A percentile compares a stretch with the other conserved stretches of the same genome.
Evolutionary conservation across 2,888 invertebrate species (phyloP).

Genomic region (Lasioglossum malachurum): DNA sequence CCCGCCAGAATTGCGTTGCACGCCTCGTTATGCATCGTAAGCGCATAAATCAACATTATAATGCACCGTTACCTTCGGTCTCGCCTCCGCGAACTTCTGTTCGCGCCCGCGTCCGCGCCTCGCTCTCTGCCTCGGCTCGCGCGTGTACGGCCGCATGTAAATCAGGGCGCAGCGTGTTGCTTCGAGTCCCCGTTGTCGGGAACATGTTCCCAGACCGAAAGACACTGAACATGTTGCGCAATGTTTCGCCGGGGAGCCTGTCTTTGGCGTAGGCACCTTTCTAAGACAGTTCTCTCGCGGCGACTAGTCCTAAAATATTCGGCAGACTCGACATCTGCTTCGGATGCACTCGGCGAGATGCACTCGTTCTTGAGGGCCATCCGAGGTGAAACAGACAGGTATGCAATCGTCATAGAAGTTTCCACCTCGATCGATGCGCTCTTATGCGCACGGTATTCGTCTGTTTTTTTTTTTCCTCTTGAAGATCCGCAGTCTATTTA

Average conservation of each 20-base stretch:
- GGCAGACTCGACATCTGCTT: background rate
- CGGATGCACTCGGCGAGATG: background rate
- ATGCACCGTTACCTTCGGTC: conserved; percentile 55
- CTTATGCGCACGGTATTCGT: too few species aligned
- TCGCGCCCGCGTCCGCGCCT: conserved; percentile 8
- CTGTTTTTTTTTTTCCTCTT: too few species aligned
- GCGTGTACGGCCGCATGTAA: conserved; percentile 25
- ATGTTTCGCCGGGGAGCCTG: background rate
- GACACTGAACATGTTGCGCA: conserved; percentile 2
- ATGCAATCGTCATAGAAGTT: too few species aligned
- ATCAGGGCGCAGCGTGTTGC: conserved; percentile 15
- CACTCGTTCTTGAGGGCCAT: background rate
- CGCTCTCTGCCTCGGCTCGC: background rate
- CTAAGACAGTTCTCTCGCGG: background rate
- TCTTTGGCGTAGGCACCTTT: background rate
- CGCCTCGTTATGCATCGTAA: conserved; percentile 64
- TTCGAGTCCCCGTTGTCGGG: background rate
- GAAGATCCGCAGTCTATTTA: too few species aligned
- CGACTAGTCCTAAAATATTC: background rate
- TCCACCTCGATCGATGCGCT: too few species aligned
- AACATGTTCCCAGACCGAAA: background rate
- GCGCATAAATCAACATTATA: conserved; percentile 64
- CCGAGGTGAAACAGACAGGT: too few species aligned
- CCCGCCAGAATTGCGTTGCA: conserved; percentile 46
- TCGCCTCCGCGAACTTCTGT: conserved; percentile 53